These are phyloP conservation scores for Allobates femoralis DNA, from an alignment of 2,797 vertebrate species.

Conservation along the genomic window DNA sequence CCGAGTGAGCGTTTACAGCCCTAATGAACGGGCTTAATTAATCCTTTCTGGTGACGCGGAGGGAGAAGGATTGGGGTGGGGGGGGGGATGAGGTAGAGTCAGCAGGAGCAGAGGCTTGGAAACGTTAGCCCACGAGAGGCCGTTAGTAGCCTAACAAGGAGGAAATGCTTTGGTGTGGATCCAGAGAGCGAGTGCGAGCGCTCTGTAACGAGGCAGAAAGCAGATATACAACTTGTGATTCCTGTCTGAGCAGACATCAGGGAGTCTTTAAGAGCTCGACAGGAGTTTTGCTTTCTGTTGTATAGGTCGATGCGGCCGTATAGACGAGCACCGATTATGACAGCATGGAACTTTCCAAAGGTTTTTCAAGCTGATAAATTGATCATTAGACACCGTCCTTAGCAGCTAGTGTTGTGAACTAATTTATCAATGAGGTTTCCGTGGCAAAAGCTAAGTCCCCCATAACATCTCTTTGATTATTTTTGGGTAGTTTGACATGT, in stretches of 20 bases:
- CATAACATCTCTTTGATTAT: neutral
- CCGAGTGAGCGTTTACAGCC: slow-evolving; percentile 82
- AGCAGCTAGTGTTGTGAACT: neutral
- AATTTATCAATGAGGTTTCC: slow-evolving; percentile 14
- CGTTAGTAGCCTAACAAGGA: slow-evolving; percentile 60
- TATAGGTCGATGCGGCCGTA: slow-evolving; percentile 22
- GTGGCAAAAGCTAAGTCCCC: neutral
- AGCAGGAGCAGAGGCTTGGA: slow-evolving; percentile 55
- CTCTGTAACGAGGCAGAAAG: slow-evolving; percentile 53
- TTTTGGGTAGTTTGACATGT: neutral
- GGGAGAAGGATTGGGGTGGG: slow-evolving; percentile 37
- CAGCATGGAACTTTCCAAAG: slow-evolving; percentile 19
- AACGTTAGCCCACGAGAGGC: slow-evolving; percentile 56
- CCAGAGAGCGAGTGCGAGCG: slow-evolving; percentile 29
- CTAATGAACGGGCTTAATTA: slow-evolving; percentile 84
- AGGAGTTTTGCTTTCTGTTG: slow-evolving; percentile 28
- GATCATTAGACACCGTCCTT: slow-evolving; percentile 5
- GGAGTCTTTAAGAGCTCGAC: slow-evolving; percentile 34
- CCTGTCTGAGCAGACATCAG: slow-evolving; percentile 12
- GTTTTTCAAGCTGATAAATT: slow-evolving; percentile 25
- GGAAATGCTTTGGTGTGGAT: slow-evolving; percentile 59
- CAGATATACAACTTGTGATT: slow-evolving; percentile 74
- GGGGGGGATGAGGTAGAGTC: slow-evolving; percentile 41
- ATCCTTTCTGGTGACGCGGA: slow-evolving; percentile 65
- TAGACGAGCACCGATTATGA: slow-evolving; percentile 27